Evolutionary conservation across 2,797 vertebrate genomes (phyloP).

Genomic region (Sternotherus odoratus): DNA sequence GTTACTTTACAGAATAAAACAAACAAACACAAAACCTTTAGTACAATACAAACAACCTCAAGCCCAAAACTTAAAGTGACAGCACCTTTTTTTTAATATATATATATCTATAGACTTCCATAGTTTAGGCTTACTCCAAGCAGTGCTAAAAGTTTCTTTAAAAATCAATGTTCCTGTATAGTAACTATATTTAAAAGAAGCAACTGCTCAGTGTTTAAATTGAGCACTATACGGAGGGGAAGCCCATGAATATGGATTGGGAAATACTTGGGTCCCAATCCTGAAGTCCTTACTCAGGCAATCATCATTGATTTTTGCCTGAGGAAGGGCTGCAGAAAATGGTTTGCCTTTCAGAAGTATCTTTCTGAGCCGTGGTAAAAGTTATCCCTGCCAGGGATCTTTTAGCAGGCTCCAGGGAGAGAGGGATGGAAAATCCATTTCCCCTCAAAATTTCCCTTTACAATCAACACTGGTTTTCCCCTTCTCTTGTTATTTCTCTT

Average conservation of each 20-base stretch:
- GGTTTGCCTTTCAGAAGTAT: conserved; percentile 18
- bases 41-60: conserved; percentile 82
- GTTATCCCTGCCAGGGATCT: not conserved
- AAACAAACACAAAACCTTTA: conserved; percentile 86
- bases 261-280: conserved; percentile 4
- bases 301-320: not conserved
- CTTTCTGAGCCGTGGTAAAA: conserved; percentile 15
- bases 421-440: not conserved
- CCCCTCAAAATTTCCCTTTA: not conserved
- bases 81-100: conserved; percentile 77
- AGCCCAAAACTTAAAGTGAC: conserved; percentile 81
- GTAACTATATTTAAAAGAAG: conserved; percentile 62
- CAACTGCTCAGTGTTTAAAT: conserved; percentile 42
- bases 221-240: conserved; percentile 31
- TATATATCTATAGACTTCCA: conserved; percentile 71
- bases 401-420: not conserved
- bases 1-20: conserved; percentile 89
- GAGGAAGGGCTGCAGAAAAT: not conserved
- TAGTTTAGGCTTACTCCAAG: conserved; percentile 79
- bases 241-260: not conserved
- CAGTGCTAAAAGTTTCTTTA: conserved; percentile 75
- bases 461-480: not conserved
- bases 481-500: not conserved
- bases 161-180: conserved; percentile 69
- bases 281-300: conserved; percentile 21